These are phyloP conservation scores for Cyaniris semiargus DNA, from an alignment of 2,888 invertebrate species.

Conservation along the genomic window DNA sequence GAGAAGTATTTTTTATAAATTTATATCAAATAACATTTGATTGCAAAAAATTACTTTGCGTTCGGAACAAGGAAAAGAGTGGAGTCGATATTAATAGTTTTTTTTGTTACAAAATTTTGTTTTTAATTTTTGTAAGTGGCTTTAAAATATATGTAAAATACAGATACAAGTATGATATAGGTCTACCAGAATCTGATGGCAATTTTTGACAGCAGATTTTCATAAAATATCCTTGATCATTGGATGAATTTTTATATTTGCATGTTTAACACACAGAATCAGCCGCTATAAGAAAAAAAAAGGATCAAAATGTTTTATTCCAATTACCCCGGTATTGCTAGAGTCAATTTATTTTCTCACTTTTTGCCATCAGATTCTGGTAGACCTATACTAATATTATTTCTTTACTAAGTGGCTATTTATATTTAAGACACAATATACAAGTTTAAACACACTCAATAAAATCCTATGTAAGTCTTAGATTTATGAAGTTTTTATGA, in stretches of 20 bases:
- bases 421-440: not conserved
- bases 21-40: not conserved
- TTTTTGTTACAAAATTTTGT: not conserved
- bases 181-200: too few species aligned
- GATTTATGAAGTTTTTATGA: not conserved
- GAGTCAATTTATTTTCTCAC: too few species aligned
- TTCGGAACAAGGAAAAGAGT: not conserved
- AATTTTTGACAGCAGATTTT: too few species aligned
- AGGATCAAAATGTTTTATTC: too few species aligned
- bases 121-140: not conserved
- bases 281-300: too few species aligned
- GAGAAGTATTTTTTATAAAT: not conserved
- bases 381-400: not conserved
- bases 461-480: not conserved
- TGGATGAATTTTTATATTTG: too few species aligned
- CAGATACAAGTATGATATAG: too few species aligned
- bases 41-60: not conserved
- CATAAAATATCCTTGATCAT: too few species aligned
- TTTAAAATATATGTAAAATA: not conserved
- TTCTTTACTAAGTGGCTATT: not conserved
- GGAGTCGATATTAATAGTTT: not conserved
- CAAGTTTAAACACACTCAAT: not conserved
- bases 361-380: too few species aligned
- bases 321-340: too few species aligned
- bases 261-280: too few species aligned